Evolutionary conservation across 2,113 vertebrate genomes (phyloP).

Genomic region (Nasalis larvatus): DNA sequence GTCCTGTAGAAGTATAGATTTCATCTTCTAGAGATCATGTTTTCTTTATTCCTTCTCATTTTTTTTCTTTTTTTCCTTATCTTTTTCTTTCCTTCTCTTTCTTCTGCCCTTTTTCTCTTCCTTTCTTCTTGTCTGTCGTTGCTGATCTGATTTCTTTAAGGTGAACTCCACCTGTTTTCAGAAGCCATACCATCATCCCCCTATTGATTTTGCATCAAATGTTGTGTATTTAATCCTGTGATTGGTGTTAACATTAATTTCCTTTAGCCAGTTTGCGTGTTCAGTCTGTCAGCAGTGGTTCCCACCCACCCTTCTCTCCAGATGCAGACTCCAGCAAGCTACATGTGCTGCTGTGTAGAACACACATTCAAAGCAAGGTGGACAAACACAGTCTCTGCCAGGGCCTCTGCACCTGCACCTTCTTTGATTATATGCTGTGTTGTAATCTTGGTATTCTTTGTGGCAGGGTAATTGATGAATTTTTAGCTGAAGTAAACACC

Average conservation of each 20-base stretch:
- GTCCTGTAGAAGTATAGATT: not conserved
- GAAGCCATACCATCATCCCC: not conserved
- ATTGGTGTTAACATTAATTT: slow-evolving; percentile 38
- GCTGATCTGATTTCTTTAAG: not conserved
- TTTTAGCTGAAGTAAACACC: not conserved
- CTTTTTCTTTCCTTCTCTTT: not conserved
- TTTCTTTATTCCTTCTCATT: not conserved
- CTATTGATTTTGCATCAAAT: not conserved
- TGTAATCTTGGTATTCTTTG: not conserved
- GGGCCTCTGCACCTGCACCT: not conserved
- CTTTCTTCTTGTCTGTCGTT: not conserved
- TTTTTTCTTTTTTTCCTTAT: not conserved
- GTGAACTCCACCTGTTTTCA: not conserved
- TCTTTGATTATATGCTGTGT: not conserved
- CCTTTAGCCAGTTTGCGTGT: not conserved
- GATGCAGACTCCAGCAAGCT: not conserved
- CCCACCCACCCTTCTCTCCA: not conserved
- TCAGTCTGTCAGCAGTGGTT: not conserved
- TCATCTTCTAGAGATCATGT: not conserved
- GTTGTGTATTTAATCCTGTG: not conserved
- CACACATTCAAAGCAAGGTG: not conserved
- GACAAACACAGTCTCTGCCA: not conserved
- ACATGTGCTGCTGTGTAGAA: not conserved
- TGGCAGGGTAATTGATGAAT: not conserved
- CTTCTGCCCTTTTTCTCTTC: not conserved